Percentiles rank a stretch among this genome's conserved stretches.
Evolutionary conservation across 64 coral and sea anemone species (phyloP).

Genomic region (Montipora sp.): DNA sequence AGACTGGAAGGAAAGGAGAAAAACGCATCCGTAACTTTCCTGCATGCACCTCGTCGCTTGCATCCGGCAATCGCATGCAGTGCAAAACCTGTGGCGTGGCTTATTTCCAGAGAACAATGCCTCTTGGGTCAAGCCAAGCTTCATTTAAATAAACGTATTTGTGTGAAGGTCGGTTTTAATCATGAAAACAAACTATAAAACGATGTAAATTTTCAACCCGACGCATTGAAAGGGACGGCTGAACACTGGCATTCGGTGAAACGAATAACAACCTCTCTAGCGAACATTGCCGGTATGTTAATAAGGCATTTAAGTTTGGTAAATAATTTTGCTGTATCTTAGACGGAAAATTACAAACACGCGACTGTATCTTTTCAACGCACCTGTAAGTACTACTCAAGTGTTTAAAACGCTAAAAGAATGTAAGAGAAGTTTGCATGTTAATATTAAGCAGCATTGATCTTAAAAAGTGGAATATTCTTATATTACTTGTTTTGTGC

Average conservation of each 20-base stretch:
- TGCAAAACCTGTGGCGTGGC: conserved; percentile 32
- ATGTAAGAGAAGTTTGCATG: too few species aligned
- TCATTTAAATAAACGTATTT: neutral
- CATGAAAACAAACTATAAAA: neutral
- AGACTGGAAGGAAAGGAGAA: neutral
- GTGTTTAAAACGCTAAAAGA: neutral
- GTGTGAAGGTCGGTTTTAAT: neutral
- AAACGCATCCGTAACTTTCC: neutral
- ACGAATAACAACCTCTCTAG: too few species aligned
- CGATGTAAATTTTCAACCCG: too few species aligned
- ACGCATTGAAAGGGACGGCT: too few species aligned
- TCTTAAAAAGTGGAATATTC: neutral
- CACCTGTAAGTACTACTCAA: conserved; percentile 1
- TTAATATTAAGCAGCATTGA: too few species aligned
- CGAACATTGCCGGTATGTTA: neutral
- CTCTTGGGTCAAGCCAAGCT: neutral
- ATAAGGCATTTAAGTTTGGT: neutral
- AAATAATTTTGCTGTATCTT: neutral
- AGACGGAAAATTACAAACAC: neutral
- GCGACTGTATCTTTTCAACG: neutral
- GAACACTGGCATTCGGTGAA: too few species aligned
- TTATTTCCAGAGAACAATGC: neutral
- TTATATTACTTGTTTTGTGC: neutral
- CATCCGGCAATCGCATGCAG: neutral
- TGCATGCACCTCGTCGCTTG: neutral